A percentile compares a stretch with the other conserved stretches of the same genome.
Evolutionary conservation across 2,113 vertebrate genomes (phyloP).

Genomic region (Ceratotherium simum): DNA sequence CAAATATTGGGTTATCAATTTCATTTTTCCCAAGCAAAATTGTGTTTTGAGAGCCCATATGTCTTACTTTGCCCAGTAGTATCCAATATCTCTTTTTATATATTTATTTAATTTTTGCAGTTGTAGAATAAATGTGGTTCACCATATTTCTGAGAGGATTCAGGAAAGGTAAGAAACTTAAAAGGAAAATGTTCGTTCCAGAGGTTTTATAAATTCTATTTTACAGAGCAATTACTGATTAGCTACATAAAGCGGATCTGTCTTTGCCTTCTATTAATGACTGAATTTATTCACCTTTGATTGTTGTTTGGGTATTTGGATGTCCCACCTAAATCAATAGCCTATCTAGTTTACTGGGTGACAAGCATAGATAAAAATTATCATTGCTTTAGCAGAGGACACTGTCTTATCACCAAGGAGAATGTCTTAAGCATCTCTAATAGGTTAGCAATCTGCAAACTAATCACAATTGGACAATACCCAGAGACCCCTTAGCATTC

Average conservation of each 20-base stretch:
- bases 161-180: slow-evolving; percentile 41
- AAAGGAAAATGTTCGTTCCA: slow-evolving; percentile 43
- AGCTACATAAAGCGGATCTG: not conserved
- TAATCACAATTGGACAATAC: not conserved
- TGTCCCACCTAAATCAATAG: slow-evolving; percentile 59
- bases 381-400: slow-evolving; percentile 70
- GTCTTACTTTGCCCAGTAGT: slow-evolving; percentile 69
- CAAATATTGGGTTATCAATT: slow-evolving; percentile 68
- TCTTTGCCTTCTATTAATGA: slow-evolving; percentile 55
- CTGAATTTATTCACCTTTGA: slow-evolving; percentile 49
- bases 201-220: slow-evolving; percentile 61
- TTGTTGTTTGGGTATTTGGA: slow-evolving; percentile 37
- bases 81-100: slow-evolving; percentile 35
- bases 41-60: slow-evolving; percentile 65
- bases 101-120: slow-evolving; percentile 53
- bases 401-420: slow-evolving; percentile 60
- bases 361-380: slow-evolving; percentile 63
- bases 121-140: slow-evolving; percentile 24
- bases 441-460: slow-evolving; percentile 22
- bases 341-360: slow-evolving; percentile 56
- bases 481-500: slow-evolving; percentile 60
- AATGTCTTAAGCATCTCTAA: slow-evolving; percentile 51
- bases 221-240: not conserved
- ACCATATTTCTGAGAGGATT: slow-evolving; percentile 58
- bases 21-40: slow-evolving; percentile 71